Evolutionary conservation across 2,113 vertebrate genomes (phyloP), one percentile per base, ranked within the genome.

Genomic region (Lampris incognitus): DNA sequence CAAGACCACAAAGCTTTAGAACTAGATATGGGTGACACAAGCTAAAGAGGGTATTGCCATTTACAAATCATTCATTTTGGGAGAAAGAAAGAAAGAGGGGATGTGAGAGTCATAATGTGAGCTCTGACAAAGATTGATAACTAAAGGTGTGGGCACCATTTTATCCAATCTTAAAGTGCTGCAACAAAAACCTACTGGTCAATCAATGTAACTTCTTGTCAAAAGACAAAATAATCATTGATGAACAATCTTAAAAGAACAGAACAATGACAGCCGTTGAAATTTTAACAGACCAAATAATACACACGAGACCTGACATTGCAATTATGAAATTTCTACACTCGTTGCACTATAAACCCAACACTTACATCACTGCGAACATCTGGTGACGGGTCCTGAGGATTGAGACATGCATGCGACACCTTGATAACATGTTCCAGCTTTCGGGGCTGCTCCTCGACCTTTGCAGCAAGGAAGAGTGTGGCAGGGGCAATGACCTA

Each of bases 401-500:
- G 96, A 74, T 97, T 96, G 65, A 99, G 95, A 74, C 97, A 99
- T 38, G 97, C 92, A 37, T 99, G 96, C 11, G 96, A 95, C 74
- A 99, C 98, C 86, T 98, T 99, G 87, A 99, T 98, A 9, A 99
- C 98, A 0, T 99, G 96, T 51, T 99, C 98, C 92, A 99, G 88
- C 86, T 99, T 99, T 36, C 96, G 93, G 11, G 98, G 98, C 91
- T 99, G 98, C 86, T 99, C 98, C 81, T 99, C 98, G 24, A 99
- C 97, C 87, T 99, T 99, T 4, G 97, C 97, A 62, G 97, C 98
- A 58, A 99, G 88, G 92, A 99, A 99, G 5, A 99, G 93, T 0
- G 97, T 96, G 0, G 98, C 97, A 1, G 97, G 98, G 62, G 96
- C 92, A 76, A 98, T 96, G 1, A 96, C 94, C 97, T 98, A 69